A percentile compares a stretch with the other conserved stretches of the same genome.
These are phyloP conservation scores for Psophia crepitans DNA, from an alignment of 2,113 vertebrate species.

Conservation along the genomic window DNA sequence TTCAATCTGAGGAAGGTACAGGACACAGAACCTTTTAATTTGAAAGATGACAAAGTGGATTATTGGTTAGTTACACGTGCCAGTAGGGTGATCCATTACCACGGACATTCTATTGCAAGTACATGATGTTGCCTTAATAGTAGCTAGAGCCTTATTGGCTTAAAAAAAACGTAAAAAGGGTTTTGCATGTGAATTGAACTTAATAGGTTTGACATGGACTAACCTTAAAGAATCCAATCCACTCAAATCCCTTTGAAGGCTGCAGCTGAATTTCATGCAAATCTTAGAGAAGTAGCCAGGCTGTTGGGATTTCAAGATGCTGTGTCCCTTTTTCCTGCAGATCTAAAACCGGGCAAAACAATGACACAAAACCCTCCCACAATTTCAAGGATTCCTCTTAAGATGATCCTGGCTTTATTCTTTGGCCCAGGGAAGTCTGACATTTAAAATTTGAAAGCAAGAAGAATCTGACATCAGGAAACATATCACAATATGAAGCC, in stretches of 20 bases:
- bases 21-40: slow-evolving; percentile 2
- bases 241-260: slow-evolving; percentile 79
- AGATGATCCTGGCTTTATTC: slow-evolving; percentile 12
- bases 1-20: background rate
- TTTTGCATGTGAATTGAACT: slow-evolving; percentile 79
- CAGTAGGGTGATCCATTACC: slow-evolving; percentile 28
- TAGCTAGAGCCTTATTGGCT: slow-evolving; percentile 72
- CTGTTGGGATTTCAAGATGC: slow-evolving; percentile 45
- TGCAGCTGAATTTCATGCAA: slow-evolving; percentile 73
- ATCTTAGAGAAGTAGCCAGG: slow-evolving; percentile 61
- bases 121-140: slow-evolving; percentile 62
- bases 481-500: background rate
- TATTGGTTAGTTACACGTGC: slow-evolving; percentile 37
- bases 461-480: background rate
- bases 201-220: slow-evolving; percentile 86
- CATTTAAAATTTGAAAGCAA: slow-evolving; percentile 3
- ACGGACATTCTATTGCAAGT: slow-evolving; percentile 41
- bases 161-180: slow-evolving; percentile 72
- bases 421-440: background rate
- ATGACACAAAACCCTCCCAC: slow-evolving; percentile 12
- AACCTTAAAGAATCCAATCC: slow-evolving; percentile 84
- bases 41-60: slow-evolving; percentile 55
- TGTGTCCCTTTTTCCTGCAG: slow-evolving; percentile 8
- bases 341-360: slow-evolving; percentile 45
- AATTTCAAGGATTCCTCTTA: slow-evolving; percentile 29